Conservation (phyloP, 2,888 invertebrate species). For the Thereva nobilitata region DNA sequence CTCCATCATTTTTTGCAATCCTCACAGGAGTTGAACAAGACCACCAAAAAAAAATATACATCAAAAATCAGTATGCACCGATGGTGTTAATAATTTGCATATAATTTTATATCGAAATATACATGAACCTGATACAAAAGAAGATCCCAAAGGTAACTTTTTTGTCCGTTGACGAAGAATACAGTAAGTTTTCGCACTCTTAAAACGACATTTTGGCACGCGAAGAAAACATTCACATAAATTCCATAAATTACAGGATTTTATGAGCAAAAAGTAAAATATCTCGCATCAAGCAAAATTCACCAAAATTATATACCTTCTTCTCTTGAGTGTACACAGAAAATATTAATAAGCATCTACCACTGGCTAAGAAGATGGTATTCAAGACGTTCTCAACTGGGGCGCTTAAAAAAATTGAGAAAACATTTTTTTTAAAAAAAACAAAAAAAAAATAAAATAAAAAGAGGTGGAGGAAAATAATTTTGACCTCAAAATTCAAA, state of each 20-base stretch:
- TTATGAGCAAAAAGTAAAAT: not conserved
- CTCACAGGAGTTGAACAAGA: constrained; percentile 3
- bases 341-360: no score
- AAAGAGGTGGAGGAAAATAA: constrained; percentile 8
- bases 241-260: constrained; percentile 29
- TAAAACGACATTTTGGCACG: constrained; percentile 35
- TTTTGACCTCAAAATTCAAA: constrained; percentile 35
- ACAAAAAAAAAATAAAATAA: not conserved
- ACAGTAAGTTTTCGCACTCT: constrained; percentile 14
- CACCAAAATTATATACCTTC: no score
- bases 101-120: constrained; percentile 30
- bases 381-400: constrained; percentile 8
- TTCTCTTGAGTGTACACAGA: no score
- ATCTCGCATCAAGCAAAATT: no score
- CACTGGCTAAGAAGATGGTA: no score
- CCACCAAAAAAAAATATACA: not conserved
- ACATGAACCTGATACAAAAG: constrained; percentile 18
- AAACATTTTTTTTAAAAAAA: not conserved
- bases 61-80: constrained; percentile 1
- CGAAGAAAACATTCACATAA: constrained; percentile 32
- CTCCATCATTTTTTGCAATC: constrained; percentile 3
- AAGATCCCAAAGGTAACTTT: constrained; percentile 8
- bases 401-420: constrained; percentile 4
- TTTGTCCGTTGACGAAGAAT: not conserved
- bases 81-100: constrained; percentile 20